Evolutionary conservation across 53 echinoderm and acorn worm species (phyloP), one percentile per base, ranked within the genome.

Genomic region (Henricia sp.): DNA sequence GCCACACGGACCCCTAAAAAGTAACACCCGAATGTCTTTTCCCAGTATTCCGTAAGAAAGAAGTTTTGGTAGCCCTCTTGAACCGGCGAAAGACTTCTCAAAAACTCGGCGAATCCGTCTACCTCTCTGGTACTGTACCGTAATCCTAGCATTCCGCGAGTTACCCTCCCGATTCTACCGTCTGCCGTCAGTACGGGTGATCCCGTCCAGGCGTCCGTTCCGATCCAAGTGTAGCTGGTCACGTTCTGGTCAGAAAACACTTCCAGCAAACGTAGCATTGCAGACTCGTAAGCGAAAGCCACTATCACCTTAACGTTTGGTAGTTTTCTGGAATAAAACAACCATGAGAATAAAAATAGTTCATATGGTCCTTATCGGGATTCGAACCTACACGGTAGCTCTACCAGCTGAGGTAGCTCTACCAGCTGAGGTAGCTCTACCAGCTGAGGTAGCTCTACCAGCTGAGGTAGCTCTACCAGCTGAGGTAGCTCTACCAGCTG

Each of bases 161-260:
- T 74, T 8, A 96, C 91, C 16, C 68, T 59, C 6, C 78, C 62
- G 28, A 88, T 59, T 33, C 43, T 17, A 1, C 72, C 68, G 52
- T 91, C 77, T 38, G 64, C 64, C 25, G 57, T 64, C 25, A 96
- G 46, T 14, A 56, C 72, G n/a, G 91, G 85, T 4, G 90, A 93
- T 44, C 75, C 60, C 11, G 89, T 82, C 96, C 93, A 93, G 0
- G 71, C 91, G 46, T 96, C 93, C 24, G 93, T 91, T 16, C 89
- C 96, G 3, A 96, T 72, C 91, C 93, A 96, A 21, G 88, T 88
- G 83, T 96, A 96, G 10, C 96, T 93, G 9, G 76, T 74, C 64
- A 88, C 84, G 37, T 88, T 77, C 72, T 89, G 84, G 16, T 77
- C 86, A 2, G 83, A 72, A 43, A 96, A 96, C 17, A 83, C 87